Conservation (phyloP, 1,140 invertebrate genomes). For the Aphaenogaster rudis region DNA sequence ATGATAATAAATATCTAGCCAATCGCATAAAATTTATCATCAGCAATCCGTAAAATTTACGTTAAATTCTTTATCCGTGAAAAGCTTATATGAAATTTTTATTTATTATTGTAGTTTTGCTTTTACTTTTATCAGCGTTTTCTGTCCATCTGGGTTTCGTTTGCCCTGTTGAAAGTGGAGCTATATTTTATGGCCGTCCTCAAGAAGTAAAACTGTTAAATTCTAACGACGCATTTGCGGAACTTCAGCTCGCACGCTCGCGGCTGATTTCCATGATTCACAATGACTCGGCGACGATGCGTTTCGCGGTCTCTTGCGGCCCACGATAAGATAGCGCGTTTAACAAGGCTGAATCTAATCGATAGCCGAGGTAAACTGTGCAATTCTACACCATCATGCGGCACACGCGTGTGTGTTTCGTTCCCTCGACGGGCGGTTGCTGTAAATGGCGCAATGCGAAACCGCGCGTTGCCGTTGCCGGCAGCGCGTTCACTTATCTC, state of each 20-base stretch:
- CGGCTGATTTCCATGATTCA: slow-evolving; percentile 51
- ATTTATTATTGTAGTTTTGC: not conserved
- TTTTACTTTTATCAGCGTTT: not conserved
- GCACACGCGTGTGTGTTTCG: slow-evolving; percentile 30
- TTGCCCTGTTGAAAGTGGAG: not conserved
- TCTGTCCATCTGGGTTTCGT: not conserved
- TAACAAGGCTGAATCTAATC: slow-evolving; percentile 62
- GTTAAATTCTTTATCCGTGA: not conserved
- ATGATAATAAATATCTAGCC: not conserved
- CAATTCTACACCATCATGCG: slow-evolving; percentile 20
- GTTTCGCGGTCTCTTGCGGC: slow-evolving; percentile 10
- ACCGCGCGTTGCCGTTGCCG: slow-evolving; percentile 42
- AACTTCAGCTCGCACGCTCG: slow-evolving; percentile 1
- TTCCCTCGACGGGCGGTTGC: slow-evolving; percentile 40
- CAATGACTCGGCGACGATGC: slow-evolving; percentile 1
- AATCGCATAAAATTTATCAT: not conserved
- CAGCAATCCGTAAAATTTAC: not conserved
- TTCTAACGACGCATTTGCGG: not conserved
- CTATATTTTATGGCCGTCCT: not conserved
- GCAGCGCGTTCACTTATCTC: slow-evolving; percentile 42
- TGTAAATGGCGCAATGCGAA: slow-evolving; percentile 60
- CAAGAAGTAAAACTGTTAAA: not conserved
- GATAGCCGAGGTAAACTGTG: slow-evolving; percentile 48
- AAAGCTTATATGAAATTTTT: not conserved
- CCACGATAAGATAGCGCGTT: slow-evolving; percentile 55